Percentiles rank a stretch among this genome's conserved stretches.
Evolutionary conservation across 2,113 vertebrate species (phyloP).

Genomic region (Strix uralensis): DNA sequence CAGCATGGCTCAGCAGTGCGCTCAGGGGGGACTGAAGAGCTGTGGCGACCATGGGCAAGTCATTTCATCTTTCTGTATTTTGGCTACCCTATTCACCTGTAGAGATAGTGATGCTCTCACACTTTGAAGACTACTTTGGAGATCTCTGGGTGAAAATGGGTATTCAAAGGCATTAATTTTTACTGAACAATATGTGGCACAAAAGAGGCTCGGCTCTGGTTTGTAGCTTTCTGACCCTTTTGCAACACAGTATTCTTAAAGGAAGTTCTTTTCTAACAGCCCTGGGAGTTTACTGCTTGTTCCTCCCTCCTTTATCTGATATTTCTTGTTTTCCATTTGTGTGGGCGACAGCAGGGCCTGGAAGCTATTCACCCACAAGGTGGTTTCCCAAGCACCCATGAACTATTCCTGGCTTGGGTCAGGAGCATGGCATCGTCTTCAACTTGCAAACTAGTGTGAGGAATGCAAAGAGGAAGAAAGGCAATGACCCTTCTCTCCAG

Average conservation of each 20-base stretch:
- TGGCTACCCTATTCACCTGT: not conserved
- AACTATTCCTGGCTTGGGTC: conserved; percentile 42
- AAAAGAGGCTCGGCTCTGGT: not conserved
- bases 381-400: conserved; percentile 59
- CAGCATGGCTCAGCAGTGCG: rapidly evolving
- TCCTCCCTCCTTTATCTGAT: not conserved
- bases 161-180: not conserved
- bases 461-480: not conserved
- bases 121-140: not conserved
- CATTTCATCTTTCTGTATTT: not conserved
- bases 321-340: not conserved
- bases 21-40: not conserved
- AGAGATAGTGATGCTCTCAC: not conserved
- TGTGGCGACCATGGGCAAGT: not conserved
- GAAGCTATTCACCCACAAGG: conserved; percentile 58
- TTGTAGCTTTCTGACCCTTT: not conserved
- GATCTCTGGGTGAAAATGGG: not conserved
- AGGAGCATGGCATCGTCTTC: conserved; percentile 70
- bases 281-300: not conserved
- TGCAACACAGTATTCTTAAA: not conserved
- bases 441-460: not conserved
- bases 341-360: conserved; percentile 77
- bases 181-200: rapidly evolving
- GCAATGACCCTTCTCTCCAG: not conserved
- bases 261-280: not conserved